These are phyloP conservation scores for Saccopteryx leptura DNA, from an alignment of 2,113 vertebrate species.

Conservation along the genomic window DNA sequence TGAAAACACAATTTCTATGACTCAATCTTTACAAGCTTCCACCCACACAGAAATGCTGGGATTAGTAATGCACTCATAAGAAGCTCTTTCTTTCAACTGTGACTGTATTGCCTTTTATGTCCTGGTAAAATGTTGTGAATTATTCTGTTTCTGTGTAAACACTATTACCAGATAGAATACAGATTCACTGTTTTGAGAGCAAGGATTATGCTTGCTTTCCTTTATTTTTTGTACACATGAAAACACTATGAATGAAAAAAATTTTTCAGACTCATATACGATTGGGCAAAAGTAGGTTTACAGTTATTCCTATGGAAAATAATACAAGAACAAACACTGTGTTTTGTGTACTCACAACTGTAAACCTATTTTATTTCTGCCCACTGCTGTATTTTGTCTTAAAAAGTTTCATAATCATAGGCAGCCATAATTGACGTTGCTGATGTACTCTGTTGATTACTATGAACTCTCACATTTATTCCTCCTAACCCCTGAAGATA, in stretches of 20 bases:
- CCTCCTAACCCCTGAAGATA: not conserved
- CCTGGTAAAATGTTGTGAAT: constrained; percentile 42
- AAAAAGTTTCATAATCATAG: not conserved
- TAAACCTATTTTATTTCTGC: no score
- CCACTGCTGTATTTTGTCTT: not conserved
- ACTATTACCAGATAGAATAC: constrained; percentile 12
- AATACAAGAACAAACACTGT: no score
- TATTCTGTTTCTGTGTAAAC: constrained; percentile 45
- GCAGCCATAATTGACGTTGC: not conserved
- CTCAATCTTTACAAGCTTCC: constrained; percentile 16
- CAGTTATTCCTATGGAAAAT: no score
- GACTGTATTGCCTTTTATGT: constrained; percentile 20
- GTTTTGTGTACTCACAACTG: no score
- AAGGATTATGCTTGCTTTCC: not conserved
- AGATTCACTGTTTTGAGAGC: not conserved
- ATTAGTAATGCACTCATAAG: constrained; percentile 17
- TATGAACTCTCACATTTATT: not conserved
- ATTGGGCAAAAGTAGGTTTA: no score
- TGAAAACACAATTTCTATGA: constrained; percentile 29
- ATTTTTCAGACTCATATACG: not conserved
- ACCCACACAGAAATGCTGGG: constrained; percentile 4
- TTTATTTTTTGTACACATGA: not conserved
- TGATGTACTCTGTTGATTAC: not conserved
- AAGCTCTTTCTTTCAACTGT: constrained; percentile 47
- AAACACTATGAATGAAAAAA: constrained; percentile 23